Conservation (phyloP, 2,113 vertebrate species). For the Nothoprocta perdicaria region DNA sequence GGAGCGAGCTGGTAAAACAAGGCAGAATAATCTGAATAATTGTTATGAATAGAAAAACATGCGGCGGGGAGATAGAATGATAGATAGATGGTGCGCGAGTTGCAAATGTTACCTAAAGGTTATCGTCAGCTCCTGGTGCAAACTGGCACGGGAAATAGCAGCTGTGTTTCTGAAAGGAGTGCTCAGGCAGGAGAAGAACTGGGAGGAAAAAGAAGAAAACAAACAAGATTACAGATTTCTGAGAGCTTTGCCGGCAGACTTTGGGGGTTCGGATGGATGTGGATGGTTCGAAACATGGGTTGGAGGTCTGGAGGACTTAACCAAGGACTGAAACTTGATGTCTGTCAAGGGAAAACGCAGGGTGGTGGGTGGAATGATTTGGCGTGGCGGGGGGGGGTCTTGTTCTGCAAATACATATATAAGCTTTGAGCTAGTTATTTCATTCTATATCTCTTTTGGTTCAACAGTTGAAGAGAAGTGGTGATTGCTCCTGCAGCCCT, state of each 20-base stretch:
- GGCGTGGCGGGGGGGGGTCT: neutral
- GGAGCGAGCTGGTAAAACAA: neutral
- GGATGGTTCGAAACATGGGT: neutral
- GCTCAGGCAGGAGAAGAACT: neutral
- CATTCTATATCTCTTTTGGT: neutral
- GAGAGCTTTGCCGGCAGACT: neutral
- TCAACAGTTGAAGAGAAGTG: neutral
- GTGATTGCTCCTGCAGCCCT: neutral
- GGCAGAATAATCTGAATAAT: conserved; percentile 33
- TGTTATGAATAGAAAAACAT: neutral
- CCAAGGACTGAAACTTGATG: neutral
- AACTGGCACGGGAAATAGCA: neutral
- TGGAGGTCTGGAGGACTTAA: too few relatives aligned
- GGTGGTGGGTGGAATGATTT: conserved; percentile 37
- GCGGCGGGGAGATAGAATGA: neutral
- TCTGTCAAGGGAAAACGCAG: neutral
- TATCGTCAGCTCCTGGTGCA: neutral
- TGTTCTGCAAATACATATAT: neutral
- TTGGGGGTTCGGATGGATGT: neutral
- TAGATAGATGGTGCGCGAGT: neutral
- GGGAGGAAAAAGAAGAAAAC: neutral
- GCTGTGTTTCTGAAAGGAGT: neutral
- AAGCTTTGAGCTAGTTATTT: neutral
- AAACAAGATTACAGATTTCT: neutral
- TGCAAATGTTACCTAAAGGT: neutral